Percentiles rank a stretch among this genome's conserved stretches.
phyloP scores from a whole-genome alignment of 2,888 invertebrate genomes.

The Amiota mariae region DNA sequence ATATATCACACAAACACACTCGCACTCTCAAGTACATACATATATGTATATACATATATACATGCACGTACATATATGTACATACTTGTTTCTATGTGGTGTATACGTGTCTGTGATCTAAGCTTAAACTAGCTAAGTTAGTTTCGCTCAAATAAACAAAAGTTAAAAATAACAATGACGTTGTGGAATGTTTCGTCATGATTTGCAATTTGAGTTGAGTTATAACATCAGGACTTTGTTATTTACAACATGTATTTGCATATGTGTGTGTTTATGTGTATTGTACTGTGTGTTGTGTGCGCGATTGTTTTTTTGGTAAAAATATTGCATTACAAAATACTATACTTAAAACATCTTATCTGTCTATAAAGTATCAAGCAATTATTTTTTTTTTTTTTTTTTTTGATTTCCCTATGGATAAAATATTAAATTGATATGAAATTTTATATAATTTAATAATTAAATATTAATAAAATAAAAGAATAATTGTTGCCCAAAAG shows the following conservation, averaged over 20 bases:
- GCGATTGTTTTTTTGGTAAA: neutral
- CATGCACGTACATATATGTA: neutral
- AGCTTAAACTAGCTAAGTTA: neutral
- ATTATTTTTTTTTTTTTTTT: too few species aligned
- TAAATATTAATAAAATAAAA: too few species aligned
- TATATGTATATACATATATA: neutral
- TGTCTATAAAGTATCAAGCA: too few species aligned
- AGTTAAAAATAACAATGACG: neutral
- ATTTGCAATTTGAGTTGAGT: neutral
- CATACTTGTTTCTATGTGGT: neutral
- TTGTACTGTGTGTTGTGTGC: too few species aligned
- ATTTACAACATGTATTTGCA: neutral
- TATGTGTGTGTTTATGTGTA: neutral
- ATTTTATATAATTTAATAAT: too few species aligned
- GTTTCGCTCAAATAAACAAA: neutral
- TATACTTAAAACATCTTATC: too few species aligned
- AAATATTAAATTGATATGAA: too few species aligned
- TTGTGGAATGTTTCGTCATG: neutral
- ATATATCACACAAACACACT: too few species aligned
- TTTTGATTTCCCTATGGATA: too few species aligned
- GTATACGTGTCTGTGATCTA: neutral
- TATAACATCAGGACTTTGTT: neutral
- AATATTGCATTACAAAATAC: too few species aligned
- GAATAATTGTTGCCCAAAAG: too few species aligned
- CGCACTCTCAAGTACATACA: too few species aligned